Percentiles rank a stretch among this genome's conserved stretches.
Conservation (phyloP, 2,797 vertebrate species). For the Brachyrhaphis roseni region DNA sequence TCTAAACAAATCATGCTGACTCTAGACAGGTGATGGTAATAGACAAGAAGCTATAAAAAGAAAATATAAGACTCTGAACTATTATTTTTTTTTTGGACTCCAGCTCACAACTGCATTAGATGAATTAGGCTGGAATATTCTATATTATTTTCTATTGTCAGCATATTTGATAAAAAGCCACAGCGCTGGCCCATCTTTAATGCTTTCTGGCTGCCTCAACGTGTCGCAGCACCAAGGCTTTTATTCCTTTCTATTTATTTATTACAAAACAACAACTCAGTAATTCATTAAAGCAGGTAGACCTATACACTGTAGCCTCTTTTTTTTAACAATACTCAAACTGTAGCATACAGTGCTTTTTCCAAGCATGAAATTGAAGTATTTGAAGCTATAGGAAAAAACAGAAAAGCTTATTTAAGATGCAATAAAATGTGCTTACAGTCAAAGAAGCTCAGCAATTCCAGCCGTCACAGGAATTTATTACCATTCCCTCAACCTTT, state of each 20-base stretch:
- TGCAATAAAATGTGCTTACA: slow-evolving; percentile 1
- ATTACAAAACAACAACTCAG: not conserved
- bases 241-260: not conserved
- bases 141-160: slow-evolving; percentile 3
- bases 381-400: not conserved
- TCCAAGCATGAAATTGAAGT: not conserved
- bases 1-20: not conserved
- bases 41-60: not conserved
- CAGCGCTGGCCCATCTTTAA: not conserved
- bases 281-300: not conserved
- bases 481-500: not conserved
- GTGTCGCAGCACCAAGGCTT: not conserved
- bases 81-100: not conserved
- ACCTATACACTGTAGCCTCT: not conserved
- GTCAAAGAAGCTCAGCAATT: slow-evolving; percentile 1
- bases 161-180: slow-evolving; percentile 2
- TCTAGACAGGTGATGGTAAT: not conserved
- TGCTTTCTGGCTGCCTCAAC: not conserved
- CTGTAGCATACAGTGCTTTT: not conserved
- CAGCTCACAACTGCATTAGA: not conserved
- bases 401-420: not conserved
- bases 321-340: not conserved
- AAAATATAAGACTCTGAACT: not conserved
- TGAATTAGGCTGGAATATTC: not conserved
- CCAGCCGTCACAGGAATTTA: not conserved